Percentiles rank a stretch among this genome's conserved stretches.
These are phyloP conservation scores for Formica aserva DNA, from an alignment of 2,888 invertebrate species.

Conservation along the genomic window DNA sequence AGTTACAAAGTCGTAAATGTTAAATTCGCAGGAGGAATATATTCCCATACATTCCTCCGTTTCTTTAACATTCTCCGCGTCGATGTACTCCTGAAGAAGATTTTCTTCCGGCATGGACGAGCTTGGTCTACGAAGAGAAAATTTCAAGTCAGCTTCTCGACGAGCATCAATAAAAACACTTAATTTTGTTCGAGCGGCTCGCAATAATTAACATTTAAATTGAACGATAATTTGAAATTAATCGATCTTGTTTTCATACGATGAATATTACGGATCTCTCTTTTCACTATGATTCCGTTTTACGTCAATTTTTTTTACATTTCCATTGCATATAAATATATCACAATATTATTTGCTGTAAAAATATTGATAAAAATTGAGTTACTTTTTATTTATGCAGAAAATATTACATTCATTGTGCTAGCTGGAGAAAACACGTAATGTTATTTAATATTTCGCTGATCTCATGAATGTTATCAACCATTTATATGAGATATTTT, in stretches of 20 bases:
- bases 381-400: background rate
- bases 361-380: constrained; percentile 1
- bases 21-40: constrained; percentile 78
- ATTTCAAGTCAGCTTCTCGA: constrained; percentile 39
- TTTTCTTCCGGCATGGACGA: constrained; percentile 74
- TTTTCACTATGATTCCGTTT: constrained; percentile 8
- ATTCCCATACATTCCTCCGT: constrained; percentile 71
- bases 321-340: background rate
- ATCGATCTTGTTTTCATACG: constrained; percentile 3
- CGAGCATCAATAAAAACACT: constrained; percentile 1
- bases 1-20: constrained; percentile 80
- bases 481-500: background rate
- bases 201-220: background rate
- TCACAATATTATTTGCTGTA: background rate
- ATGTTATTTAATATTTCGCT: background rate
- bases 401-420: background rate
- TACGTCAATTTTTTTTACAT: constrained; percentile 7
- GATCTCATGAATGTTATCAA: background rate
- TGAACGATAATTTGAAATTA: constrained; percentile 19
- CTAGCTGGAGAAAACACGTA: background rate
- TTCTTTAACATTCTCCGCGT: constrained; percentile 67
- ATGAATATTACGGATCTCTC: background rate
- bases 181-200: background rate
- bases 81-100: constrained; percentile 73
- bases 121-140: constrained; percentile 73